Evolutionary conservation across 2,113 vertebrate species (phyloP), one percentile per base, ranked within the genome.

Genomic region (Macroglossus sobrinus): DNA sequence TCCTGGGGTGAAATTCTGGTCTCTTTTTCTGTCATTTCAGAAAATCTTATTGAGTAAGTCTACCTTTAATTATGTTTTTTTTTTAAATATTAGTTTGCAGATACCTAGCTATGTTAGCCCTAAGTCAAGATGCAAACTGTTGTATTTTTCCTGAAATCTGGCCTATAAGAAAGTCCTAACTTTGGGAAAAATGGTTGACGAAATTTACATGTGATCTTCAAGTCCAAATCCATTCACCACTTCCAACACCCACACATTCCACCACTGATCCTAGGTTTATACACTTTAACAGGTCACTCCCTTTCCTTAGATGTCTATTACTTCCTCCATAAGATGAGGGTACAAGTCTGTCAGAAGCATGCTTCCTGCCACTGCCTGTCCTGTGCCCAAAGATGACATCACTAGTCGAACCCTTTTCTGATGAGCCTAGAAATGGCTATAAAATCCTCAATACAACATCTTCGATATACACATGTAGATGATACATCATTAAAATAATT

Each of bases 1-100:
- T 96, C 92, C 94, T 96, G 97, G 87, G 66, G 66, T 96, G 74
- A 98, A 97, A 96, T 87, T 97, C 79, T 91, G 91, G 35, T 50
- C 53, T 80, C 85, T 82, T 47, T 66, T 47, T 76, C 64, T 47
- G 94, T 85, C 43, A 93, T 80, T 55, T 66, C 55, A 89, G 91
- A 68, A 7, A 78, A 61, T 47, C 66, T 84, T 88, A 94, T 1
- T 84, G 93, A 94, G 3, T 94, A 35, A 93, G 24, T 76, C 55
- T 85, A 47, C 24, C 21, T 97, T 94, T 96, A 97, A 92, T 97
- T 91, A 91, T 78, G 76, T 55, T 94, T 28, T 86, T 47, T 93
- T 91, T 96, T 81, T 63, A 26, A 26, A 43, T 30, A 91, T 97
- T 71, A 28, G 24, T 92, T 89, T 94, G 24, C 12, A 81, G 82